phyloP scores from a whole-genome alignment of 2,888 invertebrate genomes.

The Podabrus alpinus region DNA sequence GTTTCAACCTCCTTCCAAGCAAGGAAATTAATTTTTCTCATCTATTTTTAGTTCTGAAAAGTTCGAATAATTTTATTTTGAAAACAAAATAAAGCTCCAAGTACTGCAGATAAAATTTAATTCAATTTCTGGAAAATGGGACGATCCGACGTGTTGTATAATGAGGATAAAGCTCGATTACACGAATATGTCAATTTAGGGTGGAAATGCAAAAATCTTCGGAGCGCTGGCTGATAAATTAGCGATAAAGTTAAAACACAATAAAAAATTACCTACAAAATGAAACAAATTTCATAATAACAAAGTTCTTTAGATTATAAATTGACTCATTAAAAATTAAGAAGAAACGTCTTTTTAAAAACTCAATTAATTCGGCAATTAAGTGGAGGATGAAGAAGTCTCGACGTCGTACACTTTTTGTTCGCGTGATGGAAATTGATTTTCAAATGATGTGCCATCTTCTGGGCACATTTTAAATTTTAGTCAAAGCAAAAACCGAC shows the following conservation, averaged over 20 bases:
- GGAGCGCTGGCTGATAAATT: neutral
- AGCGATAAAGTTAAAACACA: neutral
- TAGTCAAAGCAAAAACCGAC: constrained; percentile 8
- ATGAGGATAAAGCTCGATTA: neutral
- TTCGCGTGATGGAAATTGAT: neutral
- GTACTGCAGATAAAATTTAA: neutral
- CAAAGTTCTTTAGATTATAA: neutral
- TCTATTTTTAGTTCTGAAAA: neutral
- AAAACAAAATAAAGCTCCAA: neutral
- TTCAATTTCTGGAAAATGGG: neutral
- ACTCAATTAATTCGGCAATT: constrained; percentile 9
- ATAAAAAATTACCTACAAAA: neutral
- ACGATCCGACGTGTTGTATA: neutral
- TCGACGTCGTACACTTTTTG: neutral
- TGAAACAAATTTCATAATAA: neutral
- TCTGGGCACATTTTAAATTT: constrained; percentile 12
- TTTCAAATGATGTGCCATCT: neutral
- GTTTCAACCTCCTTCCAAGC: neutral
- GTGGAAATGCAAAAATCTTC: neutral
- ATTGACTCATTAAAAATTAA: neutral
- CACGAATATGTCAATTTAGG: neutral
- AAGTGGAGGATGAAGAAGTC: neutral
- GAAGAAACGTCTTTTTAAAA: neutral
- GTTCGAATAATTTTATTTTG: neutral
- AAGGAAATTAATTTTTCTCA: neutral